Evolutionary conservation across 2,888 invertebrate species (phyloP).

Genomic region (Dryocosmus kuriphilus): DNA sequence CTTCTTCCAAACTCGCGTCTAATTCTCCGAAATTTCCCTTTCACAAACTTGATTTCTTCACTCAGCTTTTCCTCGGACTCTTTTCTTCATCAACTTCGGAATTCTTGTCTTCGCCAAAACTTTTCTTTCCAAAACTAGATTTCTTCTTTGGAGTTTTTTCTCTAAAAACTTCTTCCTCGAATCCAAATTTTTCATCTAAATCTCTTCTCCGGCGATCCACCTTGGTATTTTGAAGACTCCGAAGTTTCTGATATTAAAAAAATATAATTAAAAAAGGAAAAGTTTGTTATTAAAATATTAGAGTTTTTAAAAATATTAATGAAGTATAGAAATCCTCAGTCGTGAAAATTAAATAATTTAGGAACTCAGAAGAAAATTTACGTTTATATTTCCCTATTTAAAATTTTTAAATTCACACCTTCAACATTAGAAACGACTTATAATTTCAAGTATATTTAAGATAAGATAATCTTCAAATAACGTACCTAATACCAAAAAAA

Average conservation of each 20-base stretch:
- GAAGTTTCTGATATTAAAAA: neutral
- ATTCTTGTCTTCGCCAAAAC: neutral
- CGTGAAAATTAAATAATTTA: too few species aligned
- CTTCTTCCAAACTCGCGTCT: neutral
- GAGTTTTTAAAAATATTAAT: neutral
- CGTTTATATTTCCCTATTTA: too few species aligned
- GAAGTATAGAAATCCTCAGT: neutral
- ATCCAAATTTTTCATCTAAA: neutral
- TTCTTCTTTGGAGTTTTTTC: neutral
- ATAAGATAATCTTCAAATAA: too few species aligned
- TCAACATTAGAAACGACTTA: too few species aligned
- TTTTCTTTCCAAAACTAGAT: neutral
- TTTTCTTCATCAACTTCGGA: neutral
- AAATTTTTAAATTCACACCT: too few species aligned
- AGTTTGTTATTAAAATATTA: neutral
- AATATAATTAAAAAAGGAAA: neutral
- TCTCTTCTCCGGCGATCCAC: neutral
- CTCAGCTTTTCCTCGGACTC: slow-evolving; percentile 1
- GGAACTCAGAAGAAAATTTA: too few species aligned
- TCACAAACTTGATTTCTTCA: neutral
- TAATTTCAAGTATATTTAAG: too few species aligned
- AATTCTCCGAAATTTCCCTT: neutral
- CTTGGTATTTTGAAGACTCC: neutral
- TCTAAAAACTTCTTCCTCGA: neutral
- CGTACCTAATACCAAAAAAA: too few species aligned